Percentiles rank a stretch among this genome's conserved stretches.
Conservation (phyloP, 1,140 invertebrate species). For the Neotoxoptera formosana region DNA sequence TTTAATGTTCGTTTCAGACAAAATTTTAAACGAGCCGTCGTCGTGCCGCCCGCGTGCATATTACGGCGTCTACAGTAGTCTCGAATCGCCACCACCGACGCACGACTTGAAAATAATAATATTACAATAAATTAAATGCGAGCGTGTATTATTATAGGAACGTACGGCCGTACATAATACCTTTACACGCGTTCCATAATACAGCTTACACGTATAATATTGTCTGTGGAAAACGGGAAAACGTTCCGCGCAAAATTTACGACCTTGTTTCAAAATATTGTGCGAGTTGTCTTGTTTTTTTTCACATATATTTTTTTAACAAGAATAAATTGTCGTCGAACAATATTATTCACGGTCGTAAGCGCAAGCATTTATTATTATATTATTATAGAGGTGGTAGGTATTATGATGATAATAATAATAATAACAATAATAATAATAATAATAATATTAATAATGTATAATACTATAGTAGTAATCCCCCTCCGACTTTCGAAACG, state of each 20-base stretch:
- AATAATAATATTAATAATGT: not conserved
- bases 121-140: not conserved
- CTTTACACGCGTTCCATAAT: not conserved
- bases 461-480: not conserved
- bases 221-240: not conserved
- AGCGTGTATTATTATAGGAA: not conserved
- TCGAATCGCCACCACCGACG: not conserved
- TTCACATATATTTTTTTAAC: not conserved
- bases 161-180: not conserved
- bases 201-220: not conserved
- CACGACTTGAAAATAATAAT: not conserved
- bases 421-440: not conserved
- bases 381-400: not conserved
- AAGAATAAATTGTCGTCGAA: slow-evolving; percentile 1
- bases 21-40: not conserved
- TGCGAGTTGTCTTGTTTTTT: not conserved
- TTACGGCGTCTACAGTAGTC: not conserved
- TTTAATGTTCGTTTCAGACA: not conserved
- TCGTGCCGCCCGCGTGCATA: too few relatives aligned
- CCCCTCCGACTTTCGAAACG: not conserved
- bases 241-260: not conserved
- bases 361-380: not conserved
- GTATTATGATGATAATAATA: not conserved
- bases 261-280: slow-evolving; percentile 4
- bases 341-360: not conserved